phyloP scores from a whole-genome alignment of 2,888 invertebrate species.

The Crioceris asparagi region DNA sequence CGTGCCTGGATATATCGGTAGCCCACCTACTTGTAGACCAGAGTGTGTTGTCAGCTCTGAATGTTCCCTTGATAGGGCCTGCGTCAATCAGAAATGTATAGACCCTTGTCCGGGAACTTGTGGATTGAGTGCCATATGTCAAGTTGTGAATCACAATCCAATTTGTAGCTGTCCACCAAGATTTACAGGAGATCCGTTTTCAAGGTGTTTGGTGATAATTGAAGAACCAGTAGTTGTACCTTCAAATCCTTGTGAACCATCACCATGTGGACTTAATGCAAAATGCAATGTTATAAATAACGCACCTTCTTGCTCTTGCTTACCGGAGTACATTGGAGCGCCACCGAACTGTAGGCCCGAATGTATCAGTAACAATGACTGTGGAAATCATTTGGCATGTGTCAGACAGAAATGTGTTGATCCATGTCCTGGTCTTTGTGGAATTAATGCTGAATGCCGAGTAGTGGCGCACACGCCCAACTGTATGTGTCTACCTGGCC shows the following conservation, averaged over 20 bases:
- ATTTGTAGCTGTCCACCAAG: constrained; percentile 56
- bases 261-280: constrained; percentile 55
- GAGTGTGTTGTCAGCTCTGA: constrained; percentile 62
- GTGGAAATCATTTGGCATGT: constrained; percentile 57
- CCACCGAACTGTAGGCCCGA: constrained; percentile 70
- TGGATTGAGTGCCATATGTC: constrained; percentile 58
- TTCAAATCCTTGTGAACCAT: constrained; percentile 43
- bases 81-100: constrained; percentile 61
- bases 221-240: constrained; percentile 23
- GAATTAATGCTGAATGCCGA: constrained; percentile 44
- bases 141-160: constrained; percentile 64
- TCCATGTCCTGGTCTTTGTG: constrained; percentile 50
- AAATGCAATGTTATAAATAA: constrained; percentile 54
- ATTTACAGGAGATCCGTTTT: constrained; percentile 60
- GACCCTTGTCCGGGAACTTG: constrained; percentile 71
- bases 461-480: constrained; percentile 48
- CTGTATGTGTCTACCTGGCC: constrained; percentile 46
- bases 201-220: constrained; percentile 40
- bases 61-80: constrained; percentile 56
- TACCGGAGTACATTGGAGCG: constrained; percentile 57
- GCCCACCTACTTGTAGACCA: constrained; percentile 61
- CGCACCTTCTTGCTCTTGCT: constrained; percentile 58
- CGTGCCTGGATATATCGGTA: constrained; percentile 52
- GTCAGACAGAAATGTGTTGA: constrained; percentile 64
- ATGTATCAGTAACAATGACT: constrained; percentile 63